A percentile compares a stretch with the other conserved stretches of the same genome.
Evolutionary conservation across 2,888 invertebrate species (phyloP).

Genomic region (Phytoseiulus persimilis): DNA sequence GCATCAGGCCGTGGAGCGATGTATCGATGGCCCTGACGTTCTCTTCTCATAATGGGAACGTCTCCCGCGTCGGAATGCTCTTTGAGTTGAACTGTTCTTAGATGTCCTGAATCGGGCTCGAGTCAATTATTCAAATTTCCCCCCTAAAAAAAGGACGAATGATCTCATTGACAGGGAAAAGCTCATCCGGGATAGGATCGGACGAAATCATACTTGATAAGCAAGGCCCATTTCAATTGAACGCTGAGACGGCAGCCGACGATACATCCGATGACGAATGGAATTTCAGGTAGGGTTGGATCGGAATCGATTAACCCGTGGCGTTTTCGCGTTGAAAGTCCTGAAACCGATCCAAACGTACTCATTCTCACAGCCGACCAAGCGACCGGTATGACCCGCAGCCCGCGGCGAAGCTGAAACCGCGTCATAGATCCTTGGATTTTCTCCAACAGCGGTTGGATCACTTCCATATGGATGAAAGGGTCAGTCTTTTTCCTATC

Average conservation of each 20-base stretch:
- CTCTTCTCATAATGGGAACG: no score
- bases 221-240: no score
- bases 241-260: background rate
- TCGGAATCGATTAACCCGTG: no score
- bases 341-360: background rate
- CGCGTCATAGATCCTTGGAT: conserved; percentile 7
- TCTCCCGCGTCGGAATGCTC: no score
- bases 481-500: no score
- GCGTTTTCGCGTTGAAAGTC: no score
- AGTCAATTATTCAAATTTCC: no score
- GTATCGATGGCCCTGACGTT: no score
- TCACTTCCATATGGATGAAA: conserved; percentile 35
- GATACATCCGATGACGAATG: conserved; percentile 10
- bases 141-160: background rate
- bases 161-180: background rate
- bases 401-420: background rate
- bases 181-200: conserved; percentile 6
- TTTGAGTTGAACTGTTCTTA: no score
- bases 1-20: no score
- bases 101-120: no score
- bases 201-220: background rate
- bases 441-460: conserved; percentile 14
- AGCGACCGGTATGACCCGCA: background rate
- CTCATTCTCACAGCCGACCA: background rate
- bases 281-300: background rate